Conservation (phyloP, 2,797 vertebrate genomes). For the Neopelma chrysocephalum region DNA sequence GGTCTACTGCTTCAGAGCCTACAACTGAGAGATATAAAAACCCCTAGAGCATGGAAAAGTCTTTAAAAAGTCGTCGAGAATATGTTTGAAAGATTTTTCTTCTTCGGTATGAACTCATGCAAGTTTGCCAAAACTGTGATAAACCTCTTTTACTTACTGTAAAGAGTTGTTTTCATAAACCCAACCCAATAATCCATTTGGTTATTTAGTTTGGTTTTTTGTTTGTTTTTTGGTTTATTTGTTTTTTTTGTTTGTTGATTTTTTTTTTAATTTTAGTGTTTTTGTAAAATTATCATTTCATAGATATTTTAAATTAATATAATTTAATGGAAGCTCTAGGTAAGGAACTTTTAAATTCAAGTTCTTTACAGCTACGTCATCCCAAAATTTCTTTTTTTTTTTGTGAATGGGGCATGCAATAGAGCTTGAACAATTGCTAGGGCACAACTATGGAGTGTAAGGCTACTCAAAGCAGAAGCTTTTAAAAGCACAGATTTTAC, state of each 20-base stretch:
- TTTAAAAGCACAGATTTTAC: slow-evolving; percentile 75
- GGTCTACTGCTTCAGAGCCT: slow-evolving; percentile 89
- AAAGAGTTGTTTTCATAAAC: slow-evolving; percentile 78
- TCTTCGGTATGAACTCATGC: slow-evolving; percentile 80
- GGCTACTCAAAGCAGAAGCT: slow-evolving; percentile 76
- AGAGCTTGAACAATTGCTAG: slow-evolving; percentile 68
- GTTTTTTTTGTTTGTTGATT: slow-evolving; percentile 43
- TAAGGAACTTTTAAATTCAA: slow-evolving; percentile 63
- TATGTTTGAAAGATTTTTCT: slow-evolving; percentile 71
- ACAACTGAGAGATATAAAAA: slow-evolving; percentile 73
- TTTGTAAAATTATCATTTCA: slow-evolving; percentile 73
- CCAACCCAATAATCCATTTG: slow-evolving; percentile 69
- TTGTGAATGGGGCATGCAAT: slow-evolving; percentile 68
- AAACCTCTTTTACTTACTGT: slow-evolving; percentile 82
- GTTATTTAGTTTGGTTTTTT: background rate
- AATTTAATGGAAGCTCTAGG: slow-evolving; percentile 78
- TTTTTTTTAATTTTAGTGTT: slow-evolving; percentile 52
- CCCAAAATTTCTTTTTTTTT: slow-evolving; percentile 47
- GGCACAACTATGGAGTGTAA: slow-evolving; percentile 66
- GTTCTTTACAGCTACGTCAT: slow-evolving; percentile 61
- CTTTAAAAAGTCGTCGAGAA: slow-evolving; percentile 60
- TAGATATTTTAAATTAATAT: slow-evolving; percentile 80
- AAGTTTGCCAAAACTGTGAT: slow-evolving; percentile 91
- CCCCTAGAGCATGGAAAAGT: background rate
- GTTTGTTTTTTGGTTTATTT: slow-evolving; percentile 38